Base-by-base conservation (phyloP, 2,888 invertebrate genomes). In the Cerastoderma edule region DNA sequence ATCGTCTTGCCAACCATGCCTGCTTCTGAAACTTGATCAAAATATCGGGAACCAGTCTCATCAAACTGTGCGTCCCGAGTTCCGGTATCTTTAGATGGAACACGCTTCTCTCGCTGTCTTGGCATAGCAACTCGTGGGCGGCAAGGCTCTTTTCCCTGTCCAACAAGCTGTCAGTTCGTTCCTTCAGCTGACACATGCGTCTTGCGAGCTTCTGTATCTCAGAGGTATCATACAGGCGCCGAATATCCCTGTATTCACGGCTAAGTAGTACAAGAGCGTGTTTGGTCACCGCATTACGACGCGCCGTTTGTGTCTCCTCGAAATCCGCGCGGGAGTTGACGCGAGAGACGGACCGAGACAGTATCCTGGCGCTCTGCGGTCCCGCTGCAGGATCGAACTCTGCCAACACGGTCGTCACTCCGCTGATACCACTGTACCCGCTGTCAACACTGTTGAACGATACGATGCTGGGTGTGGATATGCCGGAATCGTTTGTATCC, bases 1-100 rank as follows among this genome's bases (percentile, higher is more conserved):
- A 89, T n/a, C 81, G 70, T 30, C 82, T 73, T 0, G 87, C 85
- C 16, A 90, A 75, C 86, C 87, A 86, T 0, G 86, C 87, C 0
- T 86, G 85, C 48, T 88, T 89, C 64, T 86, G 84, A 44, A 88
- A 86, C 66, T 89, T 90, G 16, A 88, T 76, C 33, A 89, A 75
- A 24, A 90, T 83, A 70, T 90, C 90, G 2, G 89, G 87, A 10
- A 89, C 80, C 3, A 88, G 65, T 6, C 89, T 72, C 30, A 88
- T 72, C 4, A 89, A 44, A 50, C 80, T 85, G 53, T 84, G 83
- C 10, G 83, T 86, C 19, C 84, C 80, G 22, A 81, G 78, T 44
- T 87, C 83, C 54, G 74, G 68, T 50, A 86, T 83, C 67, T 87
- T 84, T 46, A 88, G 60, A 44, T 87, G 83, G 56, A 80, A 81